Evolutionary conservation across 64 coral and sea anemone genomes (phyloP).

Genomic region (Actinia tenebrosa): DNA sequence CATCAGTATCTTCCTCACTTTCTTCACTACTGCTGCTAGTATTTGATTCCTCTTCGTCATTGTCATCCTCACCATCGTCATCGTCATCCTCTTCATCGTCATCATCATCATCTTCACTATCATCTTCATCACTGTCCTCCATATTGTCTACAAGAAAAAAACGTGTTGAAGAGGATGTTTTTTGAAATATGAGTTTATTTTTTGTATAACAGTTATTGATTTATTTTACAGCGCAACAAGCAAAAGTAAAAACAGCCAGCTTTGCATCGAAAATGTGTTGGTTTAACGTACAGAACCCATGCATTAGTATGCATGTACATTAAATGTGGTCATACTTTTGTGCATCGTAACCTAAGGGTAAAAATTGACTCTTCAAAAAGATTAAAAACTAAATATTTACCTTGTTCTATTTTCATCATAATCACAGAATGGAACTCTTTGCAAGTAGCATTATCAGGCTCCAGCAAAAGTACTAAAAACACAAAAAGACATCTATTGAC

Average conservation of each 20-base stretch:
- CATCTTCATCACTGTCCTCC: conserved; percentile 21
- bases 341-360: no score
- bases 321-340: no score
- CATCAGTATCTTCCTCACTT: conserved; percentile 5
- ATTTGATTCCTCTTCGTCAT: conserved; percentile 16
- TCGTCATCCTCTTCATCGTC: conserved; percentile 17
- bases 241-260: no score
- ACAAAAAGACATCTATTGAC: neutral
- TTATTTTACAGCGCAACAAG: no score
- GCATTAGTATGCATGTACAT: no score
- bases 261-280: no score
- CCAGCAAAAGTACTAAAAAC: conserved; percentile 65
- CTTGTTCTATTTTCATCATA: conserved; percentile 74
- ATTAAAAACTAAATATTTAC: conserved; percentile 20
- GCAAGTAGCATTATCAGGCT: conserved; percentile 78
- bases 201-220: neutral
- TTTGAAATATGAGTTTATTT: no score
- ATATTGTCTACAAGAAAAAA: neutral
- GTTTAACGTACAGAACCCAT: no score
- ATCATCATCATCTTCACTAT: conserved; percentile 44
- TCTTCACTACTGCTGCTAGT: neutral
- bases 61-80: neutral
- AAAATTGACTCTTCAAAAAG: neutral
- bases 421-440: conserved; percentile 82
- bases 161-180: no score